Base-by-base conservation (phyloP, 2,113 vertebrate species). In the Rhizomys pruinosus region DNA sequence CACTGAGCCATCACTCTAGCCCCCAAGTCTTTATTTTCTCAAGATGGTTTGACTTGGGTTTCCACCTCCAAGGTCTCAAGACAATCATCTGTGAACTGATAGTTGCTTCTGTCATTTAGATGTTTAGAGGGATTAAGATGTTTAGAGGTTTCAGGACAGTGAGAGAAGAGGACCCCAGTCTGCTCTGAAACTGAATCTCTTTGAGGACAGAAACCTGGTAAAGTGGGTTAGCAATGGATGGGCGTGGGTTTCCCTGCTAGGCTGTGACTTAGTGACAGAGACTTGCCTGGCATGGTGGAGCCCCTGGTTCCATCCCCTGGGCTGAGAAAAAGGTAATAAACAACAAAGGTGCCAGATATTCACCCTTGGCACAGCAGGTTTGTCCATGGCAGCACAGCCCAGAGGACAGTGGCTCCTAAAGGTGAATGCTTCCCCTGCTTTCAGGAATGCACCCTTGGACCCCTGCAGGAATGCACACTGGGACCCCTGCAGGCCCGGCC, bases 151-250 rank as follows among this genome's bases (percentile, higher is more conserved):
- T 68, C 76, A 39, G 52, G 42, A 15, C 4, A 11, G 19, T 4
- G 34, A 12, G 7, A 0, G 3, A 3, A 34, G 19, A 25, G 47
- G 37, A 22, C 7, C 13, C 6, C 0, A 6, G 66, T 23, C 3
- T 80, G 66, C 68, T 73, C 27, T 85, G 68, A 63, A 84, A 47
- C 25, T 11, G 73, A 27, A 39, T 34, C 32, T 27, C 57, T 42
- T 20, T 17, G 57, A 63, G 11, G 71, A 44, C 10, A 22, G 9
- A 13, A 44, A 23, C 57, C 37, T 2, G 1, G 61, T 29, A 88
- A 69, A 71, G 57, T 4, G 4, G 73, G 63, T 29, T 13, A 71
- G 88, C 59, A 25, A 17, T 5, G 47, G 57, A n/a, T 0, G 0
- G 22, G 3, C 29, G 16, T 7, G 22, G 19, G 32, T 10, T 34